phyloP scores from a whole-genome alignment of 2,888 invertebrate species.

The Charanyca ferruginea region DNA sequence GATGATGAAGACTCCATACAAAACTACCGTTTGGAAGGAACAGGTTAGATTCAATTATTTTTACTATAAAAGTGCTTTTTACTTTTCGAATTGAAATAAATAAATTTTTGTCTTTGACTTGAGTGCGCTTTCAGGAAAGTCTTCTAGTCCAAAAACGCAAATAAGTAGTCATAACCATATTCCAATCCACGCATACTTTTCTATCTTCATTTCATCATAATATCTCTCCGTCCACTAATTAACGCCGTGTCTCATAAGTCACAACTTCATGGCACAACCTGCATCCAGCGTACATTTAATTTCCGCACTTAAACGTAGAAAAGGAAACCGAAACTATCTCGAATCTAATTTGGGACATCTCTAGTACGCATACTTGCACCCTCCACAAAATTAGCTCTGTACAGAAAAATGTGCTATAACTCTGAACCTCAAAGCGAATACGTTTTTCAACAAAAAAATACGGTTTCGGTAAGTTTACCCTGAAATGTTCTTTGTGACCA shows the following conservation, averaged over 20 bases:
- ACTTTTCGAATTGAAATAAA: no score
- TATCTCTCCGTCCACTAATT: constrained; percentile 42
- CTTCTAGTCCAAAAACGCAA: not conserved
- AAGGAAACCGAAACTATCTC: constrained; percentile 68
- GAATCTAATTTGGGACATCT: constrained; percentile 71
- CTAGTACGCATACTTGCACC: constrained; percentile 47
- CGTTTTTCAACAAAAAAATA: constrained; percentile 25
- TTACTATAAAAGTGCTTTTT: no score
- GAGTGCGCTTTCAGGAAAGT: no score
- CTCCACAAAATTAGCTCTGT: constrained; percentile 52
- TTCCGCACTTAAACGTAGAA: constrained; percentile 69
- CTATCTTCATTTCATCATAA: constrained; percentile 15
- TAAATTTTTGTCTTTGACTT: no score
- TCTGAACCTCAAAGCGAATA: constrained; percentile 28
- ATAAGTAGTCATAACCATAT: not conserved
- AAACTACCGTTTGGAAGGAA: no score
- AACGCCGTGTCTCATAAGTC: constrained; percentile 47
- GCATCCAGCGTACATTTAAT: constrained; percentile 70
- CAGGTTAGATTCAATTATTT: no score
- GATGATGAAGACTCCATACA: no score
- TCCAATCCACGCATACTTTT: constrained; percentile 1
- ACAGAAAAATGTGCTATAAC: constrained; percentile 43
- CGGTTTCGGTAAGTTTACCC: constrained; percentile 45
- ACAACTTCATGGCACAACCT: constrained; percentile 55
- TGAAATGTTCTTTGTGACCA: constrained; percentile 45